Base-by-base conservation (phyloP, 2,888 invertebrate genomes). In the Limnephilus rhombicus region DNA sequence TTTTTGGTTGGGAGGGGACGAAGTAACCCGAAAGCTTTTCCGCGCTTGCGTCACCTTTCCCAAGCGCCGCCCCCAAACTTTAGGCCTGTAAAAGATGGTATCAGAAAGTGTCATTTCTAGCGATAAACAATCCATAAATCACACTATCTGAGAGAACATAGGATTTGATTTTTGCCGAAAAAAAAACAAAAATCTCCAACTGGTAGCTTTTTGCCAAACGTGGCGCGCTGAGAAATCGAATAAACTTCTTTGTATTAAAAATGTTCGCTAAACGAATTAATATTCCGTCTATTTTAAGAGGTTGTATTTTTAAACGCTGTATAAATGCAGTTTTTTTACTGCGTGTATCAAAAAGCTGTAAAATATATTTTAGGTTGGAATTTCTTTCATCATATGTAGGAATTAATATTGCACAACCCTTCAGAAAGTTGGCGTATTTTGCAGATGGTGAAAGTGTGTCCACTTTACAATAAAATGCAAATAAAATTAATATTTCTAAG, bases 51-150 rank as follows among this genome's bases (percentile, higher is more conserved):
- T 53, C n/a, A 87, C 45, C 12, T 88, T 41, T 41, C 34, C 49
- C 24, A 68, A 53, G 83, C 92, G 90, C 92, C 92, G 86, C 92
- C 92, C 85, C 88, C 37, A 81, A 86, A 87, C 45, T 91, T 92
- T 88, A 87, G 86, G 82, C 81, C 90, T 90, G 87, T 86, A 90
- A 90, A 87, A 92, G 92, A 92, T 92, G 90, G 82, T 88, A 92
- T 92, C 90, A 37, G 45, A 82, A 90, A 90, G 92, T 92, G 92
- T 92, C 92, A 92, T 92, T 92, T 90, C 90, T 83, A 18, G 90
- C 92, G 92, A 92, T 92, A 92, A 92, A 90, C 90, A 90, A 90
- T 90, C 85, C 92, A 92, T 92, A 92, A 92, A 92, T 92, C 92
- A 92, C 92, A 68, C 90, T 92, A 90, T 90, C 90, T 68, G 87